A percentile compares a stretch with the other conserved stretches of the same genome.
These are phyloP conservation scores for Muscidifurax raptorellus DNA, from an alignment of 1,140 invertebrate genomes.

Conservation along the genomic window DNA sequence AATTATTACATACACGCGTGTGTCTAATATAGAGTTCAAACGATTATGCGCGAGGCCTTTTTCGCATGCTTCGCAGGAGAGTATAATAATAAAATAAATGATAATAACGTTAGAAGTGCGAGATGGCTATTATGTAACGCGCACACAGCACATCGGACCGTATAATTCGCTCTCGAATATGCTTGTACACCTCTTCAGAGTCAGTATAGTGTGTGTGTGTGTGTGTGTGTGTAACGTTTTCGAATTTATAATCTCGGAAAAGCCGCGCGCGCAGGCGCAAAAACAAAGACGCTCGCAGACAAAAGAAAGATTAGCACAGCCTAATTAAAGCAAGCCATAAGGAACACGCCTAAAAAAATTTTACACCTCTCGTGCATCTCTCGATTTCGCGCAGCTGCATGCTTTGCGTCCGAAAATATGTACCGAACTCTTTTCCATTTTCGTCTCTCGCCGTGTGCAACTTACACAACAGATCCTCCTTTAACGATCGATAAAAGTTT, in stretches of 20 bases:
- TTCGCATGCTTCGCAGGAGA: too few species aligned
- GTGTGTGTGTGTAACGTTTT: too few species aligned
- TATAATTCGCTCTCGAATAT: too few species aligned
- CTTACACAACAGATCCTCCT: conserved; percentile 12
- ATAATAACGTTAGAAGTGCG: neutral
- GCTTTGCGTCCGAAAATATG: neutral
- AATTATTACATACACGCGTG: too few species aligned
- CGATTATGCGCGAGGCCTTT: too few species aligned
- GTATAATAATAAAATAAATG: neutral
- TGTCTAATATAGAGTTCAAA: neutral
- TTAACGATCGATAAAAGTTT: conserved; percentile 20
- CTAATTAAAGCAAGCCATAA: neutral
- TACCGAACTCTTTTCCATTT: neutral
- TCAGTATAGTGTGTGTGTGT: too few species aligned
- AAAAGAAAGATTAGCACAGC: neutral
- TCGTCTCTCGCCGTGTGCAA: neutral
- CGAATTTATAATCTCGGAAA: neutral
- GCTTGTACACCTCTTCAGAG: too few species aligned
- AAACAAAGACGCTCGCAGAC: neutral
- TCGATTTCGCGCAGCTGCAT: neutral
- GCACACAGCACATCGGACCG: neutral
- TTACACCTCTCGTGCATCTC: neutral
- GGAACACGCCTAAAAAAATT: neutral
- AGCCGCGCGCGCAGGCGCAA: too few species aligned
- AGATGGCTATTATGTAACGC: neutral